Base-by-base conservation (phyloP, 2,888 invertebrate species). In the Drosophila pullipes region DNA sequence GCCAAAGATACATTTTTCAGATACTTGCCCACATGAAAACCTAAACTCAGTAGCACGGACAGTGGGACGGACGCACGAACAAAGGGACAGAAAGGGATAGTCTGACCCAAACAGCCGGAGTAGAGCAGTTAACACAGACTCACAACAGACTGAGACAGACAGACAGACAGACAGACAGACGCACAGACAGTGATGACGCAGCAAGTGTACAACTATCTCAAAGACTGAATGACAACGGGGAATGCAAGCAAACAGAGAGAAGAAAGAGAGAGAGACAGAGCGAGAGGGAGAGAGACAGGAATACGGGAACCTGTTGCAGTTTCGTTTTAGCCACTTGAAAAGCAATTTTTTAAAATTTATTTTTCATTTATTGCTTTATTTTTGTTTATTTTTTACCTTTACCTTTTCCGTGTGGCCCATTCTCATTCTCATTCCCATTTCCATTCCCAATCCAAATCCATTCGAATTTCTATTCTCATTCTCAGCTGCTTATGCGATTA, bases 351-450 rank as follows among this genome's bases (percentile, higher is more conserved):
- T 65, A 55, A 85, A 85, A 89, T 85, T 85, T 87, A 78, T 89
- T 89, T 87, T 78, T 76, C 85, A 85, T 89, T 89, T 85, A 89
- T 85, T 87, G 90, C 82, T 89, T 85, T 74, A 87, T 85, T 89
- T 89, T 89, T 82, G 77, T 84, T 85, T 35, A 33, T 11, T 11
- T 58, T 44, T 55, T 37, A 37, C 47, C 44, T 60, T 39, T 80
- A 76, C 59, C 64, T 80, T 75, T 81, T 77, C 74, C 63, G 81
- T 83, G 78, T 79, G 77, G 66, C 73, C 66, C 70, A 60, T 81
- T 85, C 72, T 60, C 52, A 55, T 41, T 59, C 54, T 10, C 58
- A 13, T n/a, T 28, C 7, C 7, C 39, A 39, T 55, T 11, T 9
- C 31, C 22, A 44, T 6, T 25, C 41, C 16, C 47, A 22, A 41